phyloP scores from a whole-genome alignment of 1,140 invertebrate species.

The Archegozetes longisetosus region DNA sequence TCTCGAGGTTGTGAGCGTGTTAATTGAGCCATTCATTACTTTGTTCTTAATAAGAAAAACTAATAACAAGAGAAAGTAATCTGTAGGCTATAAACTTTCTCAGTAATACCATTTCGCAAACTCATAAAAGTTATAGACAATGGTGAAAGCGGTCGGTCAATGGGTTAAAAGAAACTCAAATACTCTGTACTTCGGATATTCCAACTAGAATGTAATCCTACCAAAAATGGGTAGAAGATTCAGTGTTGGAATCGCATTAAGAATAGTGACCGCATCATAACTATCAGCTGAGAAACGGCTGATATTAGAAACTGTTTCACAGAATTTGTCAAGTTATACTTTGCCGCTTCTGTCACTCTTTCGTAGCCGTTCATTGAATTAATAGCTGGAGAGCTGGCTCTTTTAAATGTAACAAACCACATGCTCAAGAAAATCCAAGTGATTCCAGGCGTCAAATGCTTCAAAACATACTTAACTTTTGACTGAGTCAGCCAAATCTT shows the following conservation, averaged over 20 bases:
- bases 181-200: background rate
- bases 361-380: background rate
- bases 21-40: too few relatives aligned
- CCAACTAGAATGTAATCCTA: background rate
- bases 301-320: slow-evolving; percentile 1
- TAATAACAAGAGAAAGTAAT: too few relatives aligned
- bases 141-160: background rate
- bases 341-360: background rate
- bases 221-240: background rate
- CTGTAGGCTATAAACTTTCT: too few relatives aligned
- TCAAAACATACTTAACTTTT: background rate
- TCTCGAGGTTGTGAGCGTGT: too few relatives aligned
- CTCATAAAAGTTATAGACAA: background rate
- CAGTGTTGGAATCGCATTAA: background rate
- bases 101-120: background rate
- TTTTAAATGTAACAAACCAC: background rate
- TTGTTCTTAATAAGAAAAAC: too few relatives aligned
- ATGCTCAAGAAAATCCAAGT: background rate
- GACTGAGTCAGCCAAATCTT: background rate
- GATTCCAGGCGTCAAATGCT: background rate
- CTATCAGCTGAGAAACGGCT: slow-evolving; percentile 1
- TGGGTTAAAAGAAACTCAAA: background rate
- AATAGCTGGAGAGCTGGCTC: background rate
- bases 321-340: slow-evolving; percentile 2
- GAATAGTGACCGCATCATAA: background rate